Conservation (phyloP, 2,113 vertebrate species). For the Xiphophorus hellerii region DNA sequence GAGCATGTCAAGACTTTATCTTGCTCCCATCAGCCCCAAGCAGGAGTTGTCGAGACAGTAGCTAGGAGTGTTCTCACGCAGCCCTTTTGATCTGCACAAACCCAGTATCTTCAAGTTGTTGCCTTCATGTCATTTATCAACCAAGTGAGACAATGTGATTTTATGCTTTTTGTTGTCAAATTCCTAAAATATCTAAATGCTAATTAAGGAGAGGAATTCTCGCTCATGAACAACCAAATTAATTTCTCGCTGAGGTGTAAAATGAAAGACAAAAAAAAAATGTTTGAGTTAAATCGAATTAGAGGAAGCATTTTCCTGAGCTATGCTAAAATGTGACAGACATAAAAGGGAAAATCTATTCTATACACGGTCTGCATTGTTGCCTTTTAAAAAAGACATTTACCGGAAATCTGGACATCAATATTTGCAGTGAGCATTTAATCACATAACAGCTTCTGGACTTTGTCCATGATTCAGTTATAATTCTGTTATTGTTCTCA, state of each 20-base stretch:
- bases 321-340: constrained; percentile 10
- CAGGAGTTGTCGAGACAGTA: constrained; percentile 57
- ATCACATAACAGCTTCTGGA: constrained; percentile 2
- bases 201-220: constrained; percentile 14
- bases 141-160: constrained; percentile 23
- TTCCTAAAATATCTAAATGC: constrained; percentile 37
- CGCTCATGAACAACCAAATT: constrained; percentile 18
- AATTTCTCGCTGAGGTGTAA: not conserved
- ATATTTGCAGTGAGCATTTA: constrained; percentile 10
- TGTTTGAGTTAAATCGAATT: constrained; percentile 9
- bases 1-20: constrained; percentile 74
- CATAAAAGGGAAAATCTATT: not conserved
- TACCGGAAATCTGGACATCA: constrained; percentile 3
- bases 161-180: constrained; percentile 13
- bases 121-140: constrained; percentile 15
- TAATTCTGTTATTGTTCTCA: not conserved
- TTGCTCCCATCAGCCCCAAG: constrained; percentile 63
- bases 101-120: constrained; percentile 26
- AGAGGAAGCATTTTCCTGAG: not conserved
- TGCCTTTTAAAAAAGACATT: not conserved
- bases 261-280: not conserved
- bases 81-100: constrained; percentile 45
- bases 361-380: not conserved
- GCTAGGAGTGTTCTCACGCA: constrained; percentile 47
- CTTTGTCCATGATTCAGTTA: constrained; percentile 8